A percentile compares a stretch with the other conserved stretches of the same genome.
These are phyloP conservation scores for Fragum fragum DNA, from an alignment of 2,888 invertebrate species.

Conservation along the genomic window DNA sequence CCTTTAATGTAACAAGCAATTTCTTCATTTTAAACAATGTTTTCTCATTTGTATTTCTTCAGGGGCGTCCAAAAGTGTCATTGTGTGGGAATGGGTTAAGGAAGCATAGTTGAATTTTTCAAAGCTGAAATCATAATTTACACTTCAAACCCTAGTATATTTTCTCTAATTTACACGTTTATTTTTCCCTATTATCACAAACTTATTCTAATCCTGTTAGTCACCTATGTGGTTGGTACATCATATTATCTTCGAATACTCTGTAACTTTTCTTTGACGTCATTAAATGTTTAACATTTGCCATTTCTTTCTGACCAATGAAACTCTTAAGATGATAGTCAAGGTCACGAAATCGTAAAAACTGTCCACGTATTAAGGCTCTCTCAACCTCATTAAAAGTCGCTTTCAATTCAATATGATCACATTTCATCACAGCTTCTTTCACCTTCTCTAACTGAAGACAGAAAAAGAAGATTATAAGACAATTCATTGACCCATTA, in stretches of 20 bases:
- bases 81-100: too few species aligned
- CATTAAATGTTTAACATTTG: background rate
- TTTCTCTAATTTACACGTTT: too few species aligned
- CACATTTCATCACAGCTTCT: background rate
- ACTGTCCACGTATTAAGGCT: constrained; percentile 1
- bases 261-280: background rate
- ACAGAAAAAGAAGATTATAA: background rate
- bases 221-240: constrained; percentile 14
- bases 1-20: background rate
- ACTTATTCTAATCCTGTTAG: background rate
- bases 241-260: background rate
- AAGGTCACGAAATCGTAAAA: background rate
- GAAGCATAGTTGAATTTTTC: too few species aligned
- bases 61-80: too few species aligned
- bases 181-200: background rate
- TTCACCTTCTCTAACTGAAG: constrained; percentile 18
- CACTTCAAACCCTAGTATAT: too few species aligned
- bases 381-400: background rate
- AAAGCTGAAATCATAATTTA: too few species aligned
- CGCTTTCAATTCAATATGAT: background rate
- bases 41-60: too few species aligned
- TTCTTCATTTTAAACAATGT: background rate
- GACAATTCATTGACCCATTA: too few species aligned
- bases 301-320: background rate
- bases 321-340: background rate